Base-by-base conservation (phyloP, 2,888 invertebrate genomes). In the Drosophila rubida region DNA sequence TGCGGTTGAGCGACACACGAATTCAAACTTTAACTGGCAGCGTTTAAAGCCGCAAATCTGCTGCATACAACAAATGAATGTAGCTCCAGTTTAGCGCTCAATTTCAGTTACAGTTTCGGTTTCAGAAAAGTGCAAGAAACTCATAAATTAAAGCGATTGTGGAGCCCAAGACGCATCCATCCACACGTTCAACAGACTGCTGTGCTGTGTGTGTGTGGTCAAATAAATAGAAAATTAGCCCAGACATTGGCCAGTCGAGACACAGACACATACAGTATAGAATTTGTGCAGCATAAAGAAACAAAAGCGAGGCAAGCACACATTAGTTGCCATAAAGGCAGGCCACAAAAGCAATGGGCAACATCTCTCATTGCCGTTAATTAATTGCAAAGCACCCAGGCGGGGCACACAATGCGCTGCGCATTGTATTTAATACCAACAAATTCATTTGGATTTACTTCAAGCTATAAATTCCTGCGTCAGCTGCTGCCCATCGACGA, bases 141-240 rank as follows among this genome's bases (percentile, higher is more conserved):
- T 78, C 84, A 84, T 84, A 84, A 84, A 84, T 84, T 74, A 80
- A 58, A 64, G 63, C 50, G 69, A 75, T 59, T 67, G 74, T 68
- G 67, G 25, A 25, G 51, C 37, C 25, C 50, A 54, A 49, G 53
- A 61, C 61, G 51, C 58, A 58, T 69, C 53, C 58, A 58, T 69
- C 53, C 63, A 75, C 51, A 37, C 35, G 13, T 13, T 9, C 30
- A 3, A n/a, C n/a, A n/a, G n/a, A n/a, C n/a, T n/a, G 4, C 45
- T 25, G n/a, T n/a, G 11, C n/a, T 22, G 11, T 30, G 48, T 46
- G 25, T 50, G 78, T 84, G 86, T 65, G 88, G 88, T 86, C 86
- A 86, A 87, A 84, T 86, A 84, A 87, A 84, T 88, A 87, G 86
- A 84, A 84, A 84, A 84, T 84, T 84, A 84, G 84, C 84, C 79